Percentiles rank a stretch among this genome's conserved stretches.
Evolutionary conservation across 2,797 vertebrate species (phyloP).

Genomic region (Thamnophis elegans): DNA sequence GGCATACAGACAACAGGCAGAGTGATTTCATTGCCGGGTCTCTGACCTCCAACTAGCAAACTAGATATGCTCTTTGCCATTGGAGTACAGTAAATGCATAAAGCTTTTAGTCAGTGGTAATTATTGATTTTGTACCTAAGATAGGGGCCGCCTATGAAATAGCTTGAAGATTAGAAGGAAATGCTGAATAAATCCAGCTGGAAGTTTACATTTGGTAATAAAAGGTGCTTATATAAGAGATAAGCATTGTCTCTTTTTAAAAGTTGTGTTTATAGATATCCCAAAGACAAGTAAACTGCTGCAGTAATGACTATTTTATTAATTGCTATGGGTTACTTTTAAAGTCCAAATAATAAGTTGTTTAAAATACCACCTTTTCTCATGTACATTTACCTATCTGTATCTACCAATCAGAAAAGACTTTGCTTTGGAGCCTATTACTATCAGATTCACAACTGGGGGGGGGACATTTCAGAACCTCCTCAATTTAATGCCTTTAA

Average conservation of each 20-base stretch:
- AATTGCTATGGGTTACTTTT: not conserved
- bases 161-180: not conserved
- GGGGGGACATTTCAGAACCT: not conserved
- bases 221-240: not conserved
- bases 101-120: not conserved
- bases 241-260: not conserved
- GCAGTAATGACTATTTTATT: not conserved
- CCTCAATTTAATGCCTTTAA: not conserved
- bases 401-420: not conserved
- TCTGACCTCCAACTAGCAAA: not conserved
- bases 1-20: not conserved
- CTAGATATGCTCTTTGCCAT: not conserved
- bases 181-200: not conserved
- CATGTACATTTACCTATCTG: not conserved
- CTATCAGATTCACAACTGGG: not conserved
- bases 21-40: constrained; percentile 17
- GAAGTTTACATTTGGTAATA: not conserved
- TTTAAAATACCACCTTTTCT: not conserved
- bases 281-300: not conserved
- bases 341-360: not conserved
- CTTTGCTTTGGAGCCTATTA: not conserved
- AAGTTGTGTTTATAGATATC: not conserved
- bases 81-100: not conserved
- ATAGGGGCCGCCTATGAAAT: not conserved
- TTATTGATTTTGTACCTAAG: not conserved